Base-by-base conservation (phyloP, 30 jellyfish, hydroid and myxozoan genomes). In the Aurelia sp. region DNA sequence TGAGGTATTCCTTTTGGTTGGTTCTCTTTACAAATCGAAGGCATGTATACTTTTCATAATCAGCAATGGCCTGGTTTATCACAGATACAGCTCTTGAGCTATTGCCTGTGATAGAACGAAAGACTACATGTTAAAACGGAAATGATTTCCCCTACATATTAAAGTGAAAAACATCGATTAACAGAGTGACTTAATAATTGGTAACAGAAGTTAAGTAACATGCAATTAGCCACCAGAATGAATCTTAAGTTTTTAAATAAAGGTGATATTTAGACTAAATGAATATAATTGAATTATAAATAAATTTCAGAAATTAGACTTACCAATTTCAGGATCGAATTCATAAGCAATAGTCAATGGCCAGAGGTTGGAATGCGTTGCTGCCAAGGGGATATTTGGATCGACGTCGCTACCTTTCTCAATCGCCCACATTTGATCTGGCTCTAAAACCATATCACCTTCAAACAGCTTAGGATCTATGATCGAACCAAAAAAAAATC, bases 11-110 rank as follows among this genome's bases (percentile, higher is more conserved):
- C 11, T 41, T 55, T 44, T 84, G 87, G 44, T 20, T 73, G 20
- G 93, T 84, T 71, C 82, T 71, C 22, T 57, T 63, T 23, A 62
- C 79, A 66, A 84, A 84, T 40, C 66, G n/a, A 10, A 84, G 41
- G 41, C 93, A 84, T 17, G 93, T 84, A 71, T 57, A 62, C 81
- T 72, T 60, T 65, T 84, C 87, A 64, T 70, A 84, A 31, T 84
- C 93, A 47, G 93, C 93, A 62, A 84, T 71, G 37, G 93, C 78
- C 7, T 63, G 63, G 3, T 53, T 73, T 3, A 81, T 81, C n/a
- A 69, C 84, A 27, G 74, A n/a, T 6, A 81, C 51, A 2, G 91
- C 91, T 48, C 69, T 65, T 13, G 76, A 11, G 63, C 62, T 19
- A 9, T 15, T 66, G 16, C 40, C 91, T 81, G 13, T 3, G 65